phyloP scores from a whole-genome alignment of 2,888 invertebrate genomes.

The Hirtodrosophila cameraria region DNA sequence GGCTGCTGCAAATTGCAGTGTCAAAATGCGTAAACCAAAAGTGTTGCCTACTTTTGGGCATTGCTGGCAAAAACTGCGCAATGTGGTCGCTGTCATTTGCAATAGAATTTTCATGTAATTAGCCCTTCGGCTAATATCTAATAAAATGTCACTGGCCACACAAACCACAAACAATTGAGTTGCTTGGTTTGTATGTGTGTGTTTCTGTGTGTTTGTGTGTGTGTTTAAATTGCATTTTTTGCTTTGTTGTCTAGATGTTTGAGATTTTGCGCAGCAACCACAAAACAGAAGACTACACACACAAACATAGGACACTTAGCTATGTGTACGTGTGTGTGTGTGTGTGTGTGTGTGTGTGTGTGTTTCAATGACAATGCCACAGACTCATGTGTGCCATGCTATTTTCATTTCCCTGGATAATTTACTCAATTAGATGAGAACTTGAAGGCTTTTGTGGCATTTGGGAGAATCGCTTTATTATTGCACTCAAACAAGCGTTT shows the following conservation, averaged over 20 bases:
- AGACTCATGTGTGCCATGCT: constrained; percentile 48
- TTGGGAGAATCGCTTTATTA: constrained; percentile 75
- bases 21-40: constrained; percentile 3
- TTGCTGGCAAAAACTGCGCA: constrained; percentile 35
- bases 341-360: constrained; percentile 2
- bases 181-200: constrained; percentile 5
- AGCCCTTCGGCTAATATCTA: constrained; percentile 62
- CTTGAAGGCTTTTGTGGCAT: constrained; percentile 74
- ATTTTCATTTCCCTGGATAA: constrained; percentile 75
- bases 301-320: constrained; percentile 25
- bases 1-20: no score
- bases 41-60: constrained; percentile 50
- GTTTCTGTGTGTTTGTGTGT: constrained; percentile 16
- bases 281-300: constrained; percentile 38
- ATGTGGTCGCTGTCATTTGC: constrained; percentile 52
- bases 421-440: constrained; percentile 76
- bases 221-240: constrained; percentile 49
- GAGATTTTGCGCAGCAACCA: constrained; percentile 57
- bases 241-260: constrained; percentile 40
- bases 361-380: constrained; percentile 28
- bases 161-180: constrained; percentile 59
- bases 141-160: constrained; percentile 59
- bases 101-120: constrained; percentile 63
- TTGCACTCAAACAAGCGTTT: constrained; percentile 59
- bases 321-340: not conserved